A percentile compares a stretch with the other conserved stretches of the same genome.
phyloP scores from a whole-genome alignment of 2,888 invertebrate genomes.

The Sepiola atlantica region DNA sequence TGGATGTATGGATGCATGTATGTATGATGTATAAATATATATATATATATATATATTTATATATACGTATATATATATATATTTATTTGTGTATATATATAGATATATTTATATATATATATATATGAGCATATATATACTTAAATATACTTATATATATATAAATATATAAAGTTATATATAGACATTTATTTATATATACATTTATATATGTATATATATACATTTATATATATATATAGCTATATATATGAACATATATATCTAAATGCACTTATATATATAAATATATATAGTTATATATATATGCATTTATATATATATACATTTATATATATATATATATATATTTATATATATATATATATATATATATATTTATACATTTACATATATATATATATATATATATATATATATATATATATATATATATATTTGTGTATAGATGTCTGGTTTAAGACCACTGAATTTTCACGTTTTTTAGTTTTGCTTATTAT shows the following conservation, averaged over 20 bases:
- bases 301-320: too few relatives aligned
- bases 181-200: not conserved
- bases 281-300: not conserved
- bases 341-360: not conserved
- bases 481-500: too few relatives aligned
- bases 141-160: not conserved
- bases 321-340: not conserved
- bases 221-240: not conserved
- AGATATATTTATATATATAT: slow-evolving; percentile 35
- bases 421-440: too few relatives aligned
- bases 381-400: not conserved
- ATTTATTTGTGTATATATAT: too few relatives aligned
- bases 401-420: too few relatives aligned
- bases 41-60: not conserved
- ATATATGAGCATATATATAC: not conserved
- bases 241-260: not conserved
- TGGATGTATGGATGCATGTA: not conserved
- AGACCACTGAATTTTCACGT: too few relatives aligned
- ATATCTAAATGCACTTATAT: not conserved
- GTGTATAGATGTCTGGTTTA: too few relatives aligned
- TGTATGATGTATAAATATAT: not conserved
- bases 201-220: not conserved
- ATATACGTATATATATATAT: not conserved
- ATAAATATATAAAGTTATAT: not conserved
- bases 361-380: not conserved